Evolutionary conservation across 2,113 vertebrate species (phyloP), one percentile per base, ranked within the genome.

Genomic region (Parus major): DNA sequence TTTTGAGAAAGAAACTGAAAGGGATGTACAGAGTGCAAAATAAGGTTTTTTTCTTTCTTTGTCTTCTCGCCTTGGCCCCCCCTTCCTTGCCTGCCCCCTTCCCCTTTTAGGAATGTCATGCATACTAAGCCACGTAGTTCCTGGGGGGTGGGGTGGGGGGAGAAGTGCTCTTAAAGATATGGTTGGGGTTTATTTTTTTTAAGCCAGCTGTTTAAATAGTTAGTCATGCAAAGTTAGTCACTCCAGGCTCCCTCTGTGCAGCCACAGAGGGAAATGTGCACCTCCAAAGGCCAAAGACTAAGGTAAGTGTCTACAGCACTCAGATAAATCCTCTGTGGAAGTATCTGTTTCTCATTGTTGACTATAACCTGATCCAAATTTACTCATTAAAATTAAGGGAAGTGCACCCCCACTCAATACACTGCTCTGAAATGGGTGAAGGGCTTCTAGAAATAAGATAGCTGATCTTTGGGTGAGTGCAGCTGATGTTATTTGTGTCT

Each of bases 121-220:
- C 47, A 46, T 47, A 60, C 42, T 66, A 46, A 90, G 50, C 35
- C 42, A 73, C 33, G 20, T 29, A 52, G n/a, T 56, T 91, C 36
- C 71, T 80, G 28, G 44, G 29, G 15, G 50, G 18, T 42, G 2
- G 15, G 23, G 4, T 5, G 5, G 4, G 36, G 23, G 44, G 15
- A 20, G 12, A 35, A 70, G 18, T 11, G 6, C 18, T 46, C 16
- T 88, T 79, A 82, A 90, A 95, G 70, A 79, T 82, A 90, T 69
- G 19, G 7, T 9, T 86, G 55, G 23, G 49, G 60, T 71, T 90
- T 86, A 17, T 92, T 90, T 93, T 70, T 64, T 29, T 82, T 77
- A 73, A 71, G 52, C 15, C 76, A 88, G 55, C 42, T 94, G 56
- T 84, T 95, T 78, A 85, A 92, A 77, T 50, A 86, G 25, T 80